Evolutionary conservation across 1,140 invertebrate genomes (phyloP), one percentile per base, ranked within the genome.

Genomic region (Frieseomelitta varia): DNA sequence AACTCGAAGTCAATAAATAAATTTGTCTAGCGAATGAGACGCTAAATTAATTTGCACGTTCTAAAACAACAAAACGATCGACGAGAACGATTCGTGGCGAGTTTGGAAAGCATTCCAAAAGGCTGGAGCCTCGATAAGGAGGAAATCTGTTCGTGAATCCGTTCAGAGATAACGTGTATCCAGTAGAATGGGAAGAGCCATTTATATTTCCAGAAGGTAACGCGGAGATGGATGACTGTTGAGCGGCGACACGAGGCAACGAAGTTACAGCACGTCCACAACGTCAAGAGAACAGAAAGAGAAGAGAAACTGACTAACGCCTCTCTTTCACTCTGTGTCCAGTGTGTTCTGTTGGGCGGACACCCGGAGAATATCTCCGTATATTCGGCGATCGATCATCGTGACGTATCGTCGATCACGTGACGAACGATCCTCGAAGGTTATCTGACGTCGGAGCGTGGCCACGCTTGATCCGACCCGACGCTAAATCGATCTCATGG

Each of bases 301-400:
- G 47, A 51, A 51, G 17, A 69, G 65, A 24, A 53, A n/a, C 51
- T 2, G n/a, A 19, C 53, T 6, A 8, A 6, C 34, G 51, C 39
- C 39, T 47, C 39, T 47, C 39, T 55, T 55, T n/a, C 30, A 76
- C 27, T 58, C 30, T 55, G 27, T 77, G 47, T 47, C 69, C 63
- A 65, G 30, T 67, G 74, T 74, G 78, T 83, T 71, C 81, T 74
- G n/a, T 71, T 30, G 74, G 65, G 39, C 65, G 81, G 81, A 69
- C 80, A 75, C 80, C 61, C 61, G 71, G 39, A 56, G 81, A 63
- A 30, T 77, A 82, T 82, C 81, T 82, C n/a, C 27, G 72, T 80
- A 76, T 79, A 76, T 84, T 84, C 47, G 72, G 83, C 75, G 79
- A 87, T 87, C 83, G 86, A 87, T 87, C 86, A 87, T 85, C 69